phyloP scores from a whole-genome alignment of 2,888 invertebrate genomes.

The Cistogaster globosa region DNA sequence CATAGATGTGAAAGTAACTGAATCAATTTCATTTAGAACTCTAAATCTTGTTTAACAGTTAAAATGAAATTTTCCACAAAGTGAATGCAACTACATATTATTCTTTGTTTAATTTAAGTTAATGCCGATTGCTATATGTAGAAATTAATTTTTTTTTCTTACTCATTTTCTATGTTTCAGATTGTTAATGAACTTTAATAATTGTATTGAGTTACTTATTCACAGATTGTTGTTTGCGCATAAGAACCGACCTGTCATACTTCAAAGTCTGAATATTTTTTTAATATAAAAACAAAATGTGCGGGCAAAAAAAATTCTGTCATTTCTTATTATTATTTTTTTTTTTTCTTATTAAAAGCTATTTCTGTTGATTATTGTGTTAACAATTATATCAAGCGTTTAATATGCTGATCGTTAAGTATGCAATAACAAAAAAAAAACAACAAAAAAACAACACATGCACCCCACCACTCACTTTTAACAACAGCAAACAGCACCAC shows the following conservation, averaged over 20 bases:
- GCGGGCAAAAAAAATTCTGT: constrained; percentile 32
- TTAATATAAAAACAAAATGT: neutral
- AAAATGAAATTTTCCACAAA: constrained; percentile 33
- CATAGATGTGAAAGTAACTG: neutral
- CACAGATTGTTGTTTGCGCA: constrained; percentile 15
- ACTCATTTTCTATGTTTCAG: constrained; percentile 21
- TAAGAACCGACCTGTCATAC: neutral
- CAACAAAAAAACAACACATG: constrained; percentile 22
- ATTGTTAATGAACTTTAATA: neutral
- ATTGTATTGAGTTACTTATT: constrained; percentile 3
- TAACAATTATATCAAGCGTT: constrained; percentile 61
- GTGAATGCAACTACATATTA: constrained; percentile 14
- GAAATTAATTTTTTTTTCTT: neutral
- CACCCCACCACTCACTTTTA: neutral
- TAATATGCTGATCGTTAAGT: constrained; percentile 59
- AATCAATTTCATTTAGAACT: neutral
- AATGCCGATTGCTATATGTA: no score
- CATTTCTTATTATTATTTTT: constrained; percentile 20
- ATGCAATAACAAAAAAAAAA: constrained; percentile 29
- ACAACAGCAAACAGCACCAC: constrained; percentile 6
- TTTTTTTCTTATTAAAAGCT: constrained; percentile 39
- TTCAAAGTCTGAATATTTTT: neutral
- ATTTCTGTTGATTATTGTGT: constrained; percentile 33
- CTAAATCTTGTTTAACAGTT: constrained; percentile 32
- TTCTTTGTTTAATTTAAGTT: constrained; percentile 14